These are phyloP conservation scores for Molossus alvarezi DNA, from an alignment of 2,797 vertebrate species.

Conservation along the genomic window DNA sequence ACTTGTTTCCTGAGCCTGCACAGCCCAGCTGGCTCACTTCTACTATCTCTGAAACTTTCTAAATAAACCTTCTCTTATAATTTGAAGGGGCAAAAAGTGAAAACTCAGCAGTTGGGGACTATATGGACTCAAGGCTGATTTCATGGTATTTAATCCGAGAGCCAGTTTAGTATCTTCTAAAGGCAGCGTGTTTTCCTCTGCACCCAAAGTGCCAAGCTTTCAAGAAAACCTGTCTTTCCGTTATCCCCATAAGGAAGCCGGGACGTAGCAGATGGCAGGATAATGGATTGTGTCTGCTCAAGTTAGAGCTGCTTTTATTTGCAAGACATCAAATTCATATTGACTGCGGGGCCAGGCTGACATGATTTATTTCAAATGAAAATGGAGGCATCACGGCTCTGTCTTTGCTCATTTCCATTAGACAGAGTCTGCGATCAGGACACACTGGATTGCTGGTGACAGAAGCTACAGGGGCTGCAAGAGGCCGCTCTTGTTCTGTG, in stretches of 20 bases:
- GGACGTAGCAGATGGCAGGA: conserved; percentile 71
- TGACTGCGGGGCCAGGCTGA: neutral
- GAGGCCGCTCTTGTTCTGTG: neutral
- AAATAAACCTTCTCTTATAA: neutral
- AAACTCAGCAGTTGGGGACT: neutral
- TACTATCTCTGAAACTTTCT: neutral
- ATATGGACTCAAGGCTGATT: neutral
- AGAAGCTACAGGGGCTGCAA: conserved; percentile 37
- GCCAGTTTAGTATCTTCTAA: conserved; percentile 24
- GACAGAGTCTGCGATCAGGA: neutral
- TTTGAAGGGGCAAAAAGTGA: neutral
- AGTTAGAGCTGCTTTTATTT: conserved; percentile 70
- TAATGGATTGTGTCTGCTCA: conserved; percentile 66
- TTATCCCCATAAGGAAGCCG: conserved; percentile 67
- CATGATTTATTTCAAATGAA: conserved; percentile 61
- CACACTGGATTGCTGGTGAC: neutral
- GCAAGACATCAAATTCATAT: conserved; percentile 68
- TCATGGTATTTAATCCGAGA: neutral
- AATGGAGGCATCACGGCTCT: neutral
- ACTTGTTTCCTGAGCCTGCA: neutral
- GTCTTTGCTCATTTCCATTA: conserved; percentile 12
- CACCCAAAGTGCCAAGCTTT: conserved; percentile 50
- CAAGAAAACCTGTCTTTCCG: conserved; percentile 61
- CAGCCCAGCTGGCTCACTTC: neutral
- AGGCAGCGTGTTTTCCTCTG: conserved; percentile 2